Conservation (phyloP, 2,888 invertebrate genomes). For the Acrobasis consociella region DNA sequence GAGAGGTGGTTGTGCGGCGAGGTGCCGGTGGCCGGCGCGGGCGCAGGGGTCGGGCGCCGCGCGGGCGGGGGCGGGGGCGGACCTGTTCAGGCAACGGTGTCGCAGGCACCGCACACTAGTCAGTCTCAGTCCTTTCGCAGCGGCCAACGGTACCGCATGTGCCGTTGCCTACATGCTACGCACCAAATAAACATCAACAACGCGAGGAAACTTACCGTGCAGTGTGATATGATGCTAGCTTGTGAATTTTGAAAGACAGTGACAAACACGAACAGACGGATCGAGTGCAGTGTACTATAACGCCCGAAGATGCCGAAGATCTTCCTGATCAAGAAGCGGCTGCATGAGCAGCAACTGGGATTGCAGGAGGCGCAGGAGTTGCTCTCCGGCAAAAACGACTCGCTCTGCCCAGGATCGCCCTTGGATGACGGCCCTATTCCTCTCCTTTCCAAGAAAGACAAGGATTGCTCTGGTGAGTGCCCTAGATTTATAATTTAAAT, state of each 20-base stretch:
- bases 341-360: slow-evolving; percentile 95
- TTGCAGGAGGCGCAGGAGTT: slow-evolving; percentile 92
- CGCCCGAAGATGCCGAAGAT: slow-evolving; percentile 92
- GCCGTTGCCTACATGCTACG: slow-evolving; percentile 68
- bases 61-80: slow-evolving; percentile 74
- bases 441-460: slow-evolving; percentile 82
- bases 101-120: slow-evolving; percentile 74
- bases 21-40: slow-evolving; percentile 42
- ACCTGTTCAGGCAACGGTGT: slow-evolving; percentile 80
- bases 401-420: slow-evolving; percentile 83
- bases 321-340: slow-evolving; percentile 94
- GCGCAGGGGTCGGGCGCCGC: slow-evolving; percentile 61
- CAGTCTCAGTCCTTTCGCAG: slow-evolving; percentile 78
- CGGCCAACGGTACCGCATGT: slow-evolving; percentile 80
- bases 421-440: slow-evolving; percentile 84
- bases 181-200: slow-evolving; percentile 72
- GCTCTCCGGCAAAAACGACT: slow-evolving; percentile 84
- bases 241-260: slow-evolving; percentile 74
- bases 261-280: slow-evolving; percentile 67
- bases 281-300: slow-evolving; percentile 72
- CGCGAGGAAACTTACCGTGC: slow-evolving; percentile 74
- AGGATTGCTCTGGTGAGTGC: slow-evolving; percentile 70
- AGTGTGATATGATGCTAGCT: slow-evolving; percentile 77
- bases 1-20: slow-evolving; percentile 36
- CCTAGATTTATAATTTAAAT: slow-evolving; percentile 22